phyloP scores from a whole-genome alignment of 2,888 invertebrate genomes.

The Archaeoteleia sp. region DNA sequence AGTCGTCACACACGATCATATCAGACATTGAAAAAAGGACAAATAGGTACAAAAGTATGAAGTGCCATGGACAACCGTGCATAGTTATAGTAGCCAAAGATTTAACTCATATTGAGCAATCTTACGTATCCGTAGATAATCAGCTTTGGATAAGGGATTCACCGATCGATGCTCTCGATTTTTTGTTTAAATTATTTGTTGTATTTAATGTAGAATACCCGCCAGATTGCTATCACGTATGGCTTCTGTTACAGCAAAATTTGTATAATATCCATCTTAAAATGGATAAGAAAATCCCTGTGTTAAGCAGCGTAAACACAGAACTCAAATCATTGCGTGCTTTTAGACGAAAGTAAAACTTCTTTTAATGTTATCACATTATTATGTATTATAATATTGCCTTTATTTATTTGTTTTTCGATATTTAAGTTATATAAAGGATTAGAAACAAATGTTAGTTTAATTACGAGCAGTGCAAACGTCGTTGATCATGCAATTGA shows the following conservation, averaged over 20 bases:
- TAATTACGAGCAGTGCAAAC: too few species aligned
- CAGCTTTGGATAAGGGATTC: slow-evolving; percentile 19
- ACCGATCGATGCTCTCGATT: slow-evolving; percentile 8
- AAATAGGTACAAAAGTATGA: slow-evolving; percentile 17
- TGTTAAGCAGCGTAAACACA: not conserved
- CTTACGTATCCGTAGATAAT: slow-evolving; percentile 22
- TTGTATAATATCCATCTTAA: slow-evolving; percentile 10
- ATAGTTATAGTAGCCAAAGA: slow-evolving; percentile 18
- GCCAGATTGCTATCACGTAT: slow-evolving; percentile 28
- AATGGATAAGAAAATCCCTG: slow-evolving; percentile 6
- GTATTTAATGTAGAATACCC: slow-evolving; percentile 26
- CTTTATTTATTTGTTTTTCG: too few species aligned
- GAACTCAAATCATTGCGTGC: not conserved
- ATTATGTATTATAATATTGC: too few species aligned
- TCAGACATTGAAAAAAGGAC: slow-evolving; percentile 18
- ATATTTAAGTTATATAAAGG: too few species aligned
- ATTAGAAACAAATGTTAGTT: too few species aligned
- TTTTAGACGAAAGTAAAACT: not conserved
- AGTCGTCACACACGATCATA: slow-evolving; percentile 12
- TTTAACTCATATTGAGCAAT: slow-evolving; percentile 6
- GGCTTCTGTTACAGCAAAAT: slow-evolving; percentile 21
- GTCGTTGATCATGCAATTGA: too few species aligned
- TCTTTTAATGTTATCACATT: too few species aligned
- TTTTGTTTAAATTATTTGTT: slow-evolving; percentile 24
- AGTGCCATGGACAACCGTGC: slow-evolving; percentile 19